Conservation (phyloP, 2,113 vertebrate species). For the Narcine bancroftii region DNA sequence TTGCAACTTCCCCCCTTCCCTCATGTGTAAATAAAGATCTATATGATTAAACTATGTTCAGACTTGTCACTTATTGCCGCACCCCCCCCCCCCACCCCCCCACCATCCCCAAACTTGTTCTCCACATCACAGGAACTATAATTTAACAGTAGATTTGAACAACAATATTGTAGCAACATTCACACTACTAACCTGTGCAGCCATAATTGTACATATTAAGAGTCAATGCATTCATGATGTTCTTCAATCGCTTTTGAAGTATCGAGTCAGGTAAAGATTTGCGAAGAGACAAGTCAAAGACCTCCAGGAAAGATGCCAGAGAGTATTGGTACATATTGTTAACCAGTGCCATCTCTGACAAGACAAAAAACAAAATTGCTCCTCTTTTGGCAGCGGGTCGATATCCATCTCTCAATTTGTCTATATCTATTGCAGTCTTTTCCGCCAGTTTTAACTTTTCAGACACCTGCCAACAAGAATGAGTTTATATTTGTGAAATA, state of each 20-base stretch:
- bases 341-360: slow-evolving; percentile 88
- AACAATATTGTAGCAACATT: not conserved
- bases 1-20: no score
- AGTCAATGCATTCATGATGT: slow-evolving; percentile 79
- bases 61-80: no score
- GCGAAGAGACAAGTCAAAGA: slow-evolving; percentile 75
- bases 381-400: slow-evolving; percentile 82
- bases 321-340: slow-evolving; percentile 97
- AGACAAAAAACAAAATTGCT: slow-evolving; percentile 82
- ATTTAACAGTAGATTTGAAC: not conserved
- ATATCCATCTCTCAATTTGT: slow-evolving; percentile 82
- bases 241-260: slow-evolving; percentile 65
- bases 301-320: slow-evolving; percentile 75
- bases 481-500: not conserved
- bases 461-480: slow-evolving; percentile 62
- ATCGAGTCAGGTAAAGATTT: slow-evolving; percentile 69
- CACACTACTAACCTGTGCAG: slow-evolving; percentile 69
- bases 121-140: no score
- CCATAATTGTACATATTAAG: slow-evolving; percentile 85
- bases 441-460: slow-evolving; percentile 81
- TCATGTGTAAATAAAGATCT: no score
- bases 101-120: no score
- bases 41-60: no score
- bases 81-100: no score
- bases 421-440: slow-evolving; percentile 70